Evolutionary conservation across 2,113 vertebrate genomes (phyloP), one percentile per base, ranked within the genome.

Genomic region (Mesoclemmys tuberculata): DNA sequence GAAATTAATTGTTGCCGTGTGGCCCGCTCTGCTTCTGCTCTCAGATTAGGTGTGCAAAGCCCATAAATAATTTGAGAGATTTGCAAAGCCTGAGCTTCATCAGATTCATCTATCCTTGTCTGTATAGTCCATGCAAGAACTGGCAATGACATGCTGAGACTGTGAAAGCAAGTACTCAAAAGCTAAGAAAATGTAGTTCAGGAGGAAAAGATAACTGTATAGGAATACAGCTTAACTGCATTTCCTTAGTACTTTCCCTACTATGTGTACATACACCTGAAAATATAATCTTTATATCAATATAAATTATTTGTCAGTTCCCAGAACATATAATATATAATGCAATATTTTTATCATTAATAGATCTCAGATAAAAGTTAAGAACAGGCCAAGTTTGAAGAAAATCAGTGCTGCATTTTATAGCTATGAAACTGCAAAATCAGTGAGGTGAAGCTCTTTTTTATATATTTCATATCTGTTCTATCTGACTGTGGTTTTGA

Each of bases 361-460:
- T 41, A 46, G 54, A 29, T 55, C 26, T 56, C 26, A 44, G n/a
- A 82, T 44, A 46, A 58, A 44, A 44, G 8, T 56, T 44, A 58
- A 44, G 13, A n/a, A 58, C 14, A 29, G 38, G 54, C 74, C 58
- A 95, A 61, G 13, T 85, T 68, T 85, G 81, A 93, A 86, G 52
- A 91, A 93, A 90, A 90, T 5, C 1, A 84, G 29, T 31, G 87
- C 71, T 87, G 2, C 0, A 0, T 26, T 91, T 93, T 26, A 13
- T 10, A 90, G 19, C 26, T 87, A 41, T 68, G 35, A 93, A 91
- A 81, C 83, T 87, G 54, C 58, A 90, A 90, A 87, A 93, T 85
- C 44, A 87, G 82, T 41, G 90, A 88, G 10, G 6, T 80, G 46
- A 90, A 75, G 8, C 35, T 29, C 88, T 56, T 94, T 86, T 6